These are phyloP conservation scores for Chelonus insularis DNA, from an alignment of 1,140 invertebrate species.

Conservation along the genomic window DNA sequence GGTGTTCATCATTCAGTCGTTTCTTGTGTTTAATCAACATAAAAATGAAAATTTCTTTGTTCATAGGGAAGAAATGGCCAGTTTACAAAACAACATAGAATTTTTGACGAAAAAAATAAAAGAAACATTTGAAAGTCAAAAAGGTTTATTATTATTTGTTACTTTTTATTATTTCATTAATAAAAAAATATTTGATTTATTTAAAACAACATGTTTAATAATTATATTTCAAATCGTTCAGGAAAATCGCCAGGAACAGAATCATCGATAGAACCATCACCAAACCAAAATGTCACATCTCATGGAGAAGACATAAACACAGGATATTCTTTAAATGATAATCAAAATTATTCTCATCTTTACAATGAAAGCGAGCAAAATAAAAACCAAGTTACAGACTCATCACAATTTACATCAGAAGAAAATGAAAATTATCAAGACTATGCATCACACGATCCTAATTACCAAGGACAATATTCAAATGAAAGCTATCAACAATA, in stretches of 20 bases:
- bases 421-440: slow-evolving; percentile 28
- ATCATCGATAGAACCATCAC: not conserved
- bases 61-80: slow-evolving; percentile 62
- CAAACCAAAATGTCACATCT: not conserved
- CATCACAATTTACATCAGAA: slow-evolving; percentile 12
- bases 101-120: slow-evolving; percentile 57
- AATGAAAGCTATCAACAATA: slow-evolving; percentile 43
- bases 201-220: no score
- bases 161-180: not conserved
- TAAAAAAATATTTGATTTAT: no score
- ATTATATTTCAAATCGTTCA: no score
- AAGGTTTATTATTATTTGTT: slow-evolving; percentile 31
- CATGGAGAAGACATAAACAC: not conserved
- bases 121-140: slow-evolving; percentile 49
- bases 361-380: slow-evolving; percentile 12
- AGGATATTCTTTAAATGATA: not conserved
- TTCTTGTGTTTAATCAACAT: not conserved
- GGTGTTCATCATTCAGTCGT: not conserved
- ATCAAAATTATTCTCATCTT: slow-evolving; percentile 10
- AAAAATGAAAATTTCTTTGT: slow-evolving; percentile 26
- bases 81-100: slow-evolving; percentile 60
- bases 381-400: not conserved
- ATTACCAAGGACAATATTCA: slow-evolving; percentile 33
- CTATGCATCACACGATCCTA: slow-evolving; percentile 29
- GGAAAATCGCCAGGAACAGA: no score